phyloP scores from a whole-genome alignment of 2,113 vertebrate species.

The Carassius auratus region DNA sequence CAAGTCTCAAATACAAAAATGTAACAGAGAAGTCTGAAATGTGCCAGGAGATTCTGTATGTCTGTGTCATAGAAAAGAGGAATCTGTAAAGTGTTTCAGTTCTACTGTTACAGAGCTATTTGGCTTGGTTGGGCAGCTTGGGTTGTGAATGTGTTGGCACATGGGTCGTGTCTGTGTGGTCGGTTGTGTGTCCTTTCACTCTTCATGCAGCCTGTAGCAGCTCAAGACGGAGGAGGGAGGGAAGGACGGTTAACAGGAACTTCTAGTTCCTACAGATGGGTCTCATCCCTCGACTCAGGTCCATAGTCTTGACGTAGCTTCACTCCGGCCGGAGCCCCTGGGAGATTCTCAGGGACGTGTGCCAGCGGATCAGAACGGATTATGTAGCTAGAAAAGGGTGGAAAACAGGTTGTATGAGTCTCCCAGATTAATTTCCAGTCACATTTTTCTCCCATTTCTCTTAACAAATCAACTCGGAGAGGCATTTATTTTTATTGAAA shows the following conservation, averaged over 20 bases:
- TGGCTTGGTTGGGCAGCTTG: conserved; percentile 11
- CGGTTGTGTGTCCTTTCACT: conserved; percentile 58
- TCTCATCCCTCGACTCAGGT: conserved; percentile 86
- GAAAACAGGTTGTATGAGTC: background rate
- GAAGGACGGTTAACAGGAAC: background rate
- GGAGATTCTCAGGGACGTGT: conserved; percentile 81
- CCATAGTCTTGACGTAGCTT: conserved; percentile 79
- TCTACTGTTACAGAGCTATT: background rate
- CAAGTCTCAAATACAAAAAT: conserved; percentile 35
- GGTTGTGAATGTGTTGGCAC: conserved; percentile 29
- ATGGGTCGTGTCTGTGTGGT: conserved; percentile 6
- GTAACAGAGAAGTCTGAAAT: background rate
- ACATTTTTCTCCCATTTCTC: no score
- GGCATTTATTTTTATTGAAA: no score
- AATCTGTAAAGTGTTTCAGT: conserved; percentile 4
- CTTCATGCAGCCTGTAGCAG: conserved; percentile 71
- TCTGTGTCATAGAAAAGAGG: conserved; percentile 30
- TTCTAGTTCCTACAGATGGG: conserved; percentile 72
- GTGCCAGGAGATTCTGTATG: conserved; percentile 8
- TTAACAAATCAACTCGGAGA: no score
- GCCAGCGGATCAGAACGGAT: conserved; percentile 93
- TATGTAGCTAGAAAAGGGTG: conserved; percentile 81
- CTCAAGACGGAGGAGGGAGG: conserved; percentile 42
- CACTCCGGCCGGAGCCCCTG: conserved; percentile 69
- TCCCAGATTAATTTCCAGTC: no score